Percentiles rank a stretch among this genome's conserved stretches.
Evolutionary conservation across 2,797 vertebrate species (phyloP).

Genomic region (Spheniscus humboldti): DNA sequence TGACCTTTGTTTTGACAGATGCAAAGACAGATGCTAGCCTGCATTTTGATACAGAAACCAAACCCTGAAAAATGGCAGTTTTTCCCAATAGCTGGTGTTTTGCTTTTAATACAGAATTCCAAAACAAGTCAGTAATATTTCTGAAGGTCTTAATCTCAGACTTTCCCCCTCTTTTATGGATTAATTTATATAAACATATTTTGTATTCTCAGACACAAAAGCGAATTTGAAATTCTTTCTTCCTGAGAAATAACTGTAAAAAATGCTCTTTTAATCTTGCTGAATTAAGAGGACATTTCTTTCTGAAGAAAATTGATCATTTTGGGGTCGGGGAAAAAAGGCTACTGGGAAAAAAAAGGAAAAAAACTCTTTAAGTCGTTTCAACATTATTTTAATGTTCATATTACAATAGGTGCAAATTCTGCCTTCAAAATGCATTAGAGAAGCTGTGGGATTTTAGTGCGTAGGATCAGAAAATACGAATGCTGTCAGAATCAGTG

Average conservation of each 20-base stretch:
- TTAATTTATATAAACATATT: not conserved
- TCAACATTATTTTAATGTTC: not conserved
- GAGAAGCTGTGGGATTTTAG: not conserved
- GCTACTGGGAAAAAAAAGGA: not conserved
- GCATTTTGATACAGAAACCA: not conserved
- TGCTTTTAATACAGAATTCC: not conserved
- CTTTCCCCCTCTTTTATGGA: not conserved
- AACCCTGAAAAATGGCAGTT: not conserved
- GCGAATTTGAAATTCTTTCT: not conserved
- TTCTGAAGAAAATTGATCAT: not conserved
- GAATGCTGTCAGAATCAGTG: fast-evolving
- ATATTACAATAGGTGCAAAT: not conserved
- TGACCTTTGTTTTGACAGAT: constrained; percentile 41
- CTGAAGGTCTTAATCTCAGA: not conserved
- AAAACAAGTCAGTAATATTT: not conserved
- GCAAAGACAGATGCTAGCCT: not conserved
- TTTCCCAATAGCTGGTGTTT: not conserved
- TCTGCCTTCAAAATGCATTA: not conserved
- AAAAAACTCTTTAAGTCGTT: not conserved
- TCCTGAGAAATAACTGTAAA: not conserved
- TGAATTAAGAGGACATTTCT: not conserved
- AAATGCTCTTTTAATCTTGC: not conserved
- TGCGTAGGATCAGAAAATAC: fast-evolving
- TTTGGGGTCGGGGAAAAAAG: not conserved
- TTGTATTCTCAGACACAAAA: not conserved